Evolutionary conservation across 2,888 invertebrate genomes (phyloP), one percentile per base, ranked within the genome.

Genomic region (Junonia oenone): DNA sequence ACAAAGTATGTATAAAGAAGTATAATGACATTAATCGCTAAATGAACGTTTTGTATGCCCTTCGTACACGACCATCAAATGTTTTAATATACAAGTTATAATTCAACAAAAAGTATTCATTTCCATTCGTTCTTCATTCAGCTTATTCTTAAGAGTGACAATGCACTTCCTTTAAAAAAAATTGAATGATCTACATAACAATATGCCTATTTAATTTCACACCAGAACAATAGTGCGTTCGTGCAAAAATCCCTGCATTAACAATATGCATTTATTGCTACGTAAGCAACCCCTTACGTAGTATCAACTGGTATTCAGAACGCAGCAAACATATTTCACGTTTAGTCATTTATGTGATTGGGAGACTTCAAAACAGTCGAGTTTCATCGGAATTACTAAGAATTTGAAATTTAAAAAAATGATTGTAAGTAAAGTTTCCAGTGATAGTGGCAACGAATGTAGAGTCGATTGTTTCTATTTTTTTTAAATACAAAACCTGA

Each of bases 181-280:
- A 45, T 66, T n/a, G 62, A 64, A 69, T 66, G 63, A 67, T 68
- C 51, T 65, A 64, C 68, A 67, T 67, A 67, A 63, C 65, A 69
- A 67, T 68, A 61, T 58, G 56, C 55, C 48, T 57, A 65, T 65
- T 62, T 63, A 56, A 65, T 73, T 69, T 70, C 61, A 69, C 69
- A 67, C 60, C 63, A 60, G 63, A 60, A 72, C 69, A 74, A 74
- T 71, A 67, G 63, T 52, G 57, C 67, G 63, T 63, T 66, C 65
- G 61, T 63, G 69, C 68, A 71, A 73, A 76, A 76, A 72, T 73
- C 63, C 67, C 66, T 61, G 64, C 68, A 69, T 72, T 69, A 73
- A 73, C 72, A 73, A 68, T 63, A 68, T 69, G 69, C 67, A 68
- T 71, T 73, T 69, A 72, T 58, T 61, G 65, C 62, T 69, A 62